Base-by-base conservation (phyloP, 2,113 vertebrate species). In the Echinops telfairi region DNA sequence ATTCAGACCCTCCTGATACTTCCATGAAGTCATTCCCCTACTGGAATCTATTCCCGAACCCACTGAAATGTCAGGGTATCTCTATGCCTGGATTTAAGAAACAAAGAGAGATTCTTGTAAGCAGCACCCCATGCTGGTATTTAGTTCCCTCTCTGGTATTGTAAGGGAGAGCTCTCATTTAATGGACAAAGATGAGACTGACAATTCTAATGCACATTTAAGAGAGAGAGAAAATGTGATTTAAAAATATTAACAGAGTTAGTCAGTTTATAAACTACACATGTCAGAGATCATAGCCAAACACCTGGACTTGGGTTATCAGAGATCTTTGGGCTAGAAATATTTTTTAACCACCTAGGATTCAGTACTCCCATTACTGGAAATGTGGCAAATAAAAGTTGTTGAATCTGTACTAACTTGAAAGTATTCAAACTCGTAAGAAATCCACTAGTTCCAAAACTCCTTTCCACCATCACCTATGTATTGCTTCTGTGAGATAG, bases 361-460 rank as follows among this genome's bases (percentile, higher is more conserved):
- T 83, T 86, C 17, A 73, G 38, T 66, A 62, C 81, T 86, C 82
- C 79, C 27, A 12, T 83, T 94, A 94, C 31, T 68, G n/a, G 83
- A 86, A 94, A 87, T 20, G 64, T 0, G 22, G 10, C 36, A 9
- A 40, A 19, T 77, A 81, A n/a, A 38, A 7, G 3, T 10, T 83
- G 10, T 66, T 66, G 31, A 6, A 23, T 84, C 62, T 84, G 2
- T 43, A 81, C 89, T 47, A 40, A 79, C 84, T 87, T 43, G 38
- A 36, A 83, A 25, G 0, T 29, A 91, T 83, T 93, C 89, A 76
- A 95, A 71, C 22, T 60, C 82, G 87, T 57, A 84, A 43, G 17
- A 85, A 78, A n/a, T 11, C 60, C 25, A 43, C 36, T 80, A 9
- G 29, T 68, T 90, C 84, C 57, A 16, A 91, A 91, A 71, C 68